These are phyloP conservation scores for Camelus dromedarius DNA, from an alignment of 2,113 vertebrate genomes.

Conservation along the genomic window DNA sequence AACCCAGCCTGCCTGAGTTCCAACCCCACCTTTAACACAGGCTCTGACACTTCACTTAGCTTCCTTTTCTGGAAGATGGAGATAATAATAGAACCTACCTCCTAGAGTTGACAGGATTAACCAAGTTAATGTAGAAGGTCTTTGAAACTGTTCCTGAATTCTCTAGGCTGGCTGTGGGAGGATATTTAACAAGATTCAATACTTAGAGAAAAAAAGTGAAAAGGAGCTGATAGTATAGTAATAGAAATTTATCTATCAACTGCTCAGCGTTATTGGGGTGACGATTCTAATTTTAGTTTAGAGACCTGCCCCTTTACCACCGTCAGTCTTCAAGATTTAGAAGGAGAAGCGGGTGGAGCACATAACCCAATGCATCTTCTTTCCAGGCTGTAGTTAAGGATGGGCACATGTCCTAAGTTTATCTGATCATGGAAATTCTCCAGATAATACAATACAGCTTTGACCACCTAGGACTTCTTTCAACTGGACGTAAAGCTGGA, in stretches of 20 bases:
- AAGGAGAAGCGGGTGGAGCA: not conserved
- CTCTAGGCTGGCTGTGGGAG: not conserved
- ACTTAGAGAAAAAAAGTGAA: not conserved
- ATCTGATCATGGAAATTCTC: not conserved
- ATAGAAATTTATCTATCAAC: not conserved
- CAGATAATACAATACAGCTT: accelerated
- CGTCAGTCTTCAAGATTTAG: not conserved
- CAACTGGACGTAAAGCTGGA: not conserved
- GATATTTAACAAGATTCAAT: not conserved
- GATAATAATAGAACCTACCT: not conserved
- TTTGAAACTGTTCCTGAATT: not conserved
- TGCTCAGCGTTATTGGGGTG: not conserved
- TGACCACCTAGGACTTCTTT: not conserved
- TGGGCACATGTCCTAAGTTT: not conserved
- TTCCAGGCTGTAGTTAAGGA: not conserved
- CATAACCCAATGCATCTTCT: not conserved
- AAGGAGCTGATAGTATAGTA: not conserved
- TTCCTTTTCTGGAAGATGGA: not conserved
- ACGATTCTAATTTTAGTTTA: not conserved
- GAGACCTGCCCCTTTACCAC: not conserved
- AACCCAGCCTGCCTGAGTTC: not conserved
- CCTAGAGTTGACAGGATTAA: not conserved
- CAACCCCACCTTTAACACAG: not conserved
- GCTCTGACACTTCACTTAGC: not conserved
- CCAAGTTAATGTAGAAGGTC: not conserved